Conservation (phyloP, 2,888 invertebrate species). For the Trachelus troglodyta region DNA sequence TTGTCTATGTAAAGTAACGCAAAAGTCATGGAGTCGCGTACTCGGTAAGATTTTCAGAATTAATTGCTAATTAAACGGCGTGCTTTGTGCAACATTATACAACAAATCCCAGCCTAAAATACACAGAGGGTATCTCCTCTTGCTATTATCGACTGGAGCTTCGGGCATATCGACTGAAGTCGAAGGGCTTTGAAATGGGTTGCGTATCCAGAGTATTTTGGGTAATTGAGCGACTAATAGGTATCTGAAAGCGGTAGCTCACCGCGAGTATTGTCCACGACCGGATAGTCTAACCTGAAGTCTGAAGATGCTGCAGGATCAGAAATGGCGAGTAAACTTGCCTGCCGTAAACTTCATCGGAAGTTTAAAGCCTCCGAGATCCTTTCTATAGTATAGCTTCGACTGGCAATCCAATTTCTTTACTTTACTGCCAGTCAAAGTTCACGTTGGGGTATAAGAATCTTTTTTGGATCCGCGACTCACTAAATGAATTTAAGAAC, state of each 20-base stretch:
- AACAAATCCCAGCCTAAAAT: slow-evolving; percentile 2
- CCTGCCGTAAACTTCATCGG: not conserved
- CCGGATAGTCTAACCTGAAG: slow-evolving; percentile 12
- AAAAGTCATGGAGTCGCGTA: not conserved
- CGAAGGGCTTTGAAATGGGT: slow-evolving; percentile 24
- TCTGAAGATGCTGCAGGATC: not conserved
- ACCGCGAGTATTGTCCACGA: slow-evolving; percentile 18
- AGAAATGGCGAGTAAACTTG: not conserved
- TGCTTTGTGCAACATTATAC: slow-evolving; percentile 1
- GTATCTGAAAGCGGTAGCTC: slow-evolving; percentile 16
- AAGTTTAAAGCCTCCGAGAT: not conserved
- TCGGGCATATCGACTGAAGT: slow-evolving; percentile 2
- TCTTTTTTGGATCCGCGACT: not conserved
- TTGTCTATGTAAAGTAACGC: not conserved
- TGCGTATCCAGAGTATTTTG: slow-evolving; percentile 27
- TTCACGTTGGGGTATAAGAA: not conserved
- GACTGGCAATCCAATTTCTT: not conserved
- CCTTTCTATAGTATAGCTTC: not conserved
- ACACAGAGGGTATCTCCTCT: slow-evolving; percentile 6
- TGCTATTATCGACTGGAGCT: slow-evolving; percentile 2
- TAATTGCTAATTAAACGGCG: not conserved
- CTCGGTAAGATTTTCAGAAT: not conserved
- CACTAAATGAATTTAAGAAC: not conserved
- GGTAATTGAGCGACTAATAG: slow-evolving; percentile 45
- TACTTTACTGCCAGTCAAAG: not conserved